These are phyloP conservation scores for Microchrysa polita DNA, from an alignment of 2,888 invertebrate species.

Conservation along the genomic window DNA sequence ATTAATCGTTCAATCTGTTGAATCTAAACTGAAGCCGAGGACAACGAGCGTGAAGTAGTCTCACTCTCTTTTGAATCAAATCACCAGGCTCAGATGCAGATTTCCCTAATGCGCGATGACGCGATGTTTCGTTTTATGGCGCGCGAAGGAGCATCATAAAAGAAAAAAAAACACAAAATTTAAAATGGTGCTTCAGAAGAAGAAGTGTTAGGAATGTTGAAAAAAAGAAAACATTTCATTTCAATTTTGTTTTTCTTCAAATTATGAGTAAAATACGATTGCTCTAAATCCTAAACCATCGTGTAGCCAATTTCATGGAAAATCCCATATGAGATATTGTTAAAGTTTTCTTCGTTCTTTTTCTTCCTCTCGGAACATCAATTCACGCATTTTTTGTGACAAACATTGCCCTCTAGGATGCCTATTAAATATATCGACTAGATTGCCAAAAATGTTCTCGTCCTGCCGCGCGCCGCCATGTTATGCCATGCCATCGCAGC, in stretches of 20 bases:
- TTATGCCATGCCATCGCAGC: too few relatives aligned
- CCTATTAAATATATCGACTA: constrained; percentile 28
- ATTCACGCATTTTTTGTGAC: constrained; percentile 46
- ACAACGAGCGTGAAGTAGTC: neutral
- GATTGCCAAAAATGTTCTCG: constrained; percentile 28
- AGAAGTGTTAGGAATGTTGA: neutral
- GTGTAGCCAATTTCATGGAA: constrained; percentile 28
- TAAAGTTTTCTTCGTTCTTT: constrained; percentile 37
- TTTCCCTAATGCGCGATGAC: constrained; percentile 34
- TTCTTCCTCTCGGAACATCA: too few relatives aligned
- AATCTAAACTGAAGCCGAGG: constrained; percentile 14
- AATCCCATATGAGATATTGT: constrained; percentile 47
- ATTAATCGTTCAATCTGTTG: constrained; percentile 45
- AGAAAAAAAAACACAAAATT: constrained; percentile 1
- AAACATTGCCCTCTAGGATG: constrained; percentile 42
- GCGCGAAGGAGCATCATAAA: neutral
- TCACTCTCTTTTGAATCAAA: neutral
- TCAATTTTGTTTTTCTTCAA: constrained; percentile 2
- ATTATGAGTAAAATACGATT: constrained; percentile 31
- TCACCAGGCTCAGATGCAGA: constrained; percentile 11
- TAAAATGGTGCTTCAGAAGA: neutral
- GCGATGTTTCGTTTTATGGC: constrained; percentile 33
- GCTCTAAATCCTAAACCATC: constrained; percentile 15
- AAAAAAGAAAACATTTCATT: constrained; percentile 5
- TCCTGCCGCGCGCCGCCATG: neutral